Evolutionary conservation across 2,113 vertebrate species (phyloP).

Genomic region (Amazona guildingii): DNA sequence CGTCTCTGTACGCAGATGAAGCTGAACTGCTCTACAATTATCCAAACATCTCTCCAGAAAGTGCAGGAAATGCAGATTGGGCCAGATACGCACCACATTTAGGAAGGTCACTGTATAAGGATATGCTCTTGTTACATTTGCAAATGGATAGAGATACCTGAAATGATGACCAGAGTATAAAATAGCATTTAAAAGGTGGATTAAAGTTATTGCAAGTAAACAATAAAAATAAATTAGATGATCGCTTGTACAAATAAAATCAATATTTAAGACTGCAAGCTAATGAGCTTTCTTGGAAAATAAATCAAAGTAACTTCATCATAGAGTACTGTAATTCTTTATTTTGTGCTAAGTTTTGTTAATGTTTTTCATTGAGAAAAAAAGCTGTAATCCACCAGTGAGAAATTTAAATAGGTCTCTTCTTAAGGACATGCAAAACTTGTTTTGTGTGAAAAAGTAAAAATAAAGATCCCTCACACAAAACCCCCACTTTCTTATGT

Average conservation of each 20-base stretch:
- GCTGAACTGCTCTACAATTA: not conserved
- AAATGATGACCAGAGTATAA: not conserved
- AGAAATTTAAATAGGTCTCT: not conserved
- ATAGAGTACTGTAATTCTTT: not conserved
- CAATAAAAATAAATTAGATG: not conserved
- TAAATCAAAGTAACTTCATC: not conserved
- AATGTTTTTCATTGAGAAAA: not conserved
- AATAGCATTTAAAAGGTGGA: not conserved
- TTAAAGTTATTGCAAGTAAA: not conserved
- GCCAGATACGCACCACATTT: not conserved
- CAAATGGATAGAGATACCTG: not conserved
- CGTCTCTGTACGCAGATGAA: not conserved
- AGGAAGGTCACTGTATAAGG: not conserved
- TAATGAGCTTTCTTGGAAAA: not conserved
- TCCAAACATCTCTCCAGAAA: not conserved
- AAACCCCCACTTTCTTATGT: not conserved
- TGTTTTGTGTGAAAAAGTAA: not conserved
- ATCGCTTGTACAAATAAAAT: not conserved
- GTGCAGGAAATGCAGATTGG: not conserved
- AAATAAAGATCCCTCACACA: not conserved
- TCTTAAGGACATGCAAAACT: not conserved
- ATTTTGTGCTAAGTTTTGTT: not conserved
- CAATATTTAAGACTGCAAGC: not conserved
- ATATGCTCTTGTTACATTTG: not conserved
- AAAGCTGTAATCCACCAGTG: not conserved